Evolutionary conservation across 2,797 vertebrate genomes (phyloP).

Genomic region (Hemibagrus guttatus): DNA sequence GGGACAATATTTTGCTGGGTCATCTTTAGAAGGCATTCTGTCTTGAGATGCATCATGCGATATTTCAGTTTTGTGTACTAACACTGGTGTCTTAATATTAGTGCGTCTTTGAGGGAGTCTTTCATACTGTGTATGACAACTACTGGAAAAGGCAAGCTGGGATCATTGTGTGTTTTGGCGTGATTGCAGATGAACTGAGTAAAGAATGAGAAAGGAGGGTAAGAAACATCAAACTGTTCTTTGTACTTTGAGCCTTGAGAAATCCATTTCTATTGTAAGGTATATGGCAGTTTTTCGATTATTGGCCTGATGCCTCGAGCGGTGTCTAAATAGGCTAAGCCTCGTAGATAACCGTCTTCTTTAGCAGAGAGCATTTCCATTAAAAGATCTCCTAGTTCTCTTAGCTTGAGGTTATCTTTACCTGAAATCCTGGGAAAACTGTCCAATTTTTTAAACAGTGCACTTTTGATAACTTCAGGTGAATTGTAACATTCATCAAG

Average conservation of each 20-base stretch:
- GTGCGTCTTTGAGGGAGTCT: too few species aligned
- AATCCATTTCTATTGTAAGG: background rate
- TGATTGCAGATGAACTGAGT: background rate
- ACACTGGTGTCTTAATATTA: too few species aligned
- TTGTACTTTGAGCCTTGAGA: background rate
- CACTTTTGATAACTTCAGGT: background rate
- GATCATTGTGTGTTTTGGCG: too few species aligned
- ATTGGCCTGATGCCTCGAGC: background rate
- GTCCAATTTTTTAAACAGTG: background rate
- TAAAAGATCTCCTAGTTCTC: background rate
- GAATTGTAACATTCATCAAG: slow-evolving; percentile 9
- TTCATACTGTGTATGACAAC: too few species aligned
- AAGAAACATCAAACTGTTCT: background rate
- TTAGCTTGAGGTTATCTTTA: background rate
- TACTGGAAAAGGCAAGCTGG: too few species aligned
- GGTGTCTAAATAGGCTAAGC: background rate
- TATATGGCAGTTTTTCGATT: background rate
- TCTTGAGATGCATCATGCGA: too few species aligned
- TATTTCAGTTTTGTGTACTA: too few species aligned
- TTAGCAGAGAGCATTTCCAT: background rate
- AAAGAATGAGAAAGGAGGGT: background rate
- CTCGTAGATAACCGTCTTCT: background rate
- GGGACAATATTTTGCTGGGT: too few species aligned
- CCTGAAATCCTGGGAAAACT: background rate
- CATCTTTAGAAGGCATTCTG: too few species aligned